A percentile compares a stretch with the other conserved stretches of the same genome.
Evolutionary conservation across 1,140 invertebrate genomes (phyloP).

Genomic region (Rhyzopertha dominica): DNA sequence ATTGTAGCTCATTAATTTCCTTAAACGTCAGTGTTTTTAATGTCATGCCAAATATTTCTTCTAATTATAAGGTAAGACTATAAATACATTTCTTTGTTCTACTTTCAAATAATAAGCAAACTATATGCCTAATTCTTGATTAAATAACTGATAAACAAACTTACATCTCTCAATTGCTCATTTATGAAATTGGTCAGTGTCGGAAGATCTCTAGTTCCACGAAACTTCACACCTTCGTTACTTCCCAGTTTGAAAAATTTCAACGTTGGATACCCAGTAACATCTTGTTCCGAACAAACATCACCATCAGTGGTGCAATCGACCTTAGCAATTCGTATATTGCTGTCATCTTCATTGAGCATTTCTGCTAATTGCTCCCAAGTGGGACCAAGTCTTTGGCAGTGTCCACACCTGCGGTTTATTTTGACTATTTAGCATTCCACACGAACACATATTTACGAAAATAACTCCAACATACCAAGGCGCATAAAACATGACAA

Average conservation of each 20-base stretch:
- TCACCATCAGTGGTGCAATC: slow-evolving; percentile 69
- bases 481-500: slow-evolving; percentile 74
- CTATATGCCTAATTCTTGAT: too few species aligned
- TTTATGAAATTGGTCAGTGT: slow-evolving; percentile 69
- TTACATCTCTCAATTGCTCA: slow-evolving; percentile 56
- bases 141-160: too few species aligned
- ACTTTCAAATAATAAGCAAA: too few species aligned
- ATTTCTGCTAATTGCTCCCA: slow-evolving; percentile 70
- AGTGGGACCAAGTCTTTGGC: slow-evolving; percentile 60
- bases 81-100: too few species aligned
- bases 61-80: too few species aligned
- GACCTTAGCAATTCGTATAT: slow-evolving; percentile 66
- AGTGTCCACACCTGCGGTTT: slow-evolving; percentile 62
- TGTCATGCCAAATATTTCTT: too few species aligned
- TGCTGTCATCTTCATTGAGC: slow-evolving; percentile 57
- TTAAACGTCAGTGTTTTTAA: too few species aligned
- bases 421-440: neutral
- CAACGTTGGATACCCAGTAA: slow-evolving; percentile 64
- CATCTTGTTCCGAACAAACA: slow-evolving; percentile 66
- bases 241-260: slow-evolving; percentile 69
- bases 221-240: slow-evolving; percentile 58
- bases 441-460: neutral
- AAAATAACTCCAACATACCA: slow-evolving; percentile 53
- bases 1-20: too few species aligned
- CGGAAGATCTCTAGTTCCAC: slow-evolving; percentile 64